Evolutionary conservation across 1,140 invertebrate genomes (phyloP), one percentile per base, ranked within the genome.

Genomic region (Hypothenemus hampei): DNA sequence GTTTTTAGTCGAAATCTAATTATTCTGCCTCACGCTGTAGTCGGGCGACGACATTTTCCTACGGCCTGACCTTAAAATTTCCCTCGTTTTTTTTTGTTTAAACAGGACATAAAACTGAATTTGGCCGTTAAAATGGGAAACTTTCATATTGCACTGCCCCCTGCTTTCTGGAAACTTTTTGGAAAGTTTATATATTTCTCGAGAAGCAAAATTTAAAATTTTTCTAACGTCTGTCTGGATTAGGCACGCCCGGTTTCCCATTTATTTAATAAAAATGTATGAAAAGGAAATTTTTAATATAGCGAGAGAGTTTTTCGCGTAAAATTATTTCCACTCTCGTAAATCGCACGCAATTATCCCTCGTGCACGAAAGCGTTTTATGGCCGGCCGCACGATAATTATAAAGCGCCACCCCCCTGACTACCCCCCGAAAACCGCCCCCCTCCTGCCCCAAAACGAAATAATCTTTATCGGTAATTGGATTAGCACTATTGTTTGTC

Each of bases 211-310:
- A 47, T 47, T 47, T 33, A 35, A 47, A 47, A n/a, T n/a, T 47
- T 47, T 47, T 47, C 26, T 20, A 47, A 35, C 45, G 45, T 47
- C 45, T 47, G 31, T 31, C 11, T 15, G 45, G 45, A 47, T 47
- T 47, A 47, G 5, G 6, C 21, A 35, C 29, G 21, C 29, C 35
- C 35, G 26, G 45, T 20, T 47, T 35, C 26, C 33, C 45, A 47
- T 47, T 47, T 47, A 47, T 47, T 47, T 47, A 47, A 47, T 47
- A 47, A 47, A 47, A 47, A 47, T 47, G 31, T 47, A n/a, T n/a
- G n/a, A n/a, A 47, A 47, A 47, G 31, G 19, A 31, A 35, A 47
- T 47, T 26, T 26, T 44, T 40, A 40, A 10, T n/a, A n/a, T n/a
- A n/a, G n/a, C n/a, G n/a, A n/a, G n/a, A n/a, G n/a, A n/a, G n/a